phyloP scores from a whole-genome alignment of 1,140 invertebrate genomes.

The Philopotamus ludificatus region DNA sequence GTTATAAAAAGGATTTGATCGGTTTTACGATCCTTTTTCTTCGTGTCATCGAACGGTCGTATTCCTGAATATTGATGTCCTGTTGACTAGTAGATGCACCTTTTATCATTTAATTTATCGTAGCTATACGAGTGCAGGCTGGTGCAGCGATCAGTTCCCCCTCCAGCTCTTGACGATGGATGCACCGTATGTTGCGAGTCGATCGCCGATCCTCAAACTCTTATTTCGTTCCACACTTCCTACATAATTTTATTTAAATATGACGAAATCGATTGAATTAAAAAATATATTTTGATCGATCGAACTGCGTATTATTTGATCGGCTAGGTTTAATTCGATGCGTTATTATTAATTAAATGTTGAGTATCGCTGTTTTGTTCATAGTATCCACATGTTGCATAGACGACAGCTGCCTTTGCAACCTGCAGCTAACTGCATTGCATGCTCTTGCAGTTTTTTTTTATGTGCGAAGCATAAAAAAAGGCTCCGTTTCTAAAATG shows the following conservation, averaged over 20 bases:
- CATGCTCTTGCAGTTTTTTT: conserved; percentile 24
- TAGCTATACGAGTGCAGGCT: conserved; percentile 19
- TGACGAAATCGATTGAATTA: no score
- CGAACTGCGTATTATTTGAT: no score
- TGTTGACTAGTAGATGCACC: background rate
- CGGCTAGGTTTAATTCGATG: no score
- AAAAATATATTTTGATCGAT: no score
- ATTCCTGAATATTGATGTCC: background rate
- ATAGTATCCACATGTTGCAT: conserved; percentile 25
- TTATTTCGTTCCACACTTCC: no score
- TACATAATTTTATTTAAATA: no score
- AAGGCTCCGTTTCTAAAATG: background rate
- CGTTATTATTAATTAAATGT: background rate
- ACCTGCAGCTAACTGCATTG: conserved; percentile 20
- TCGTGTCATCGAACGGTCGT: background rate
- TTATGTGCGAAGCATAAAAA: no score
- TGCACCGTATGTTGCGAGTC: background rate
- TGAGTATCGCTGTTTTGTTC: background rate
- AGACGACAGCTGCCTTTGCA: conserved; percentile 24
- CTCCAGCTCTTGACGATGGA: conserved; percentile 12
- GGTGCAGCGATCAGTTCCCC: conserved; percentile 14
- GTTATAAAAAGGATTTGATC: background rate
- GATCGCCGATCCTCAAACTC: conserved; percentile 5
- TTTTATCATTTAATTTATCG: conserved; percentile 20
- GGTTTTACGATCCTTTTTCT: background rate